A percentile compares a stretch with the other conserved stretches of the same genome.
phyloP scores from a whole-genome alignment of 1,140 invertebrate species.

The Carcinoscorpius rotundicauda region DNA sequence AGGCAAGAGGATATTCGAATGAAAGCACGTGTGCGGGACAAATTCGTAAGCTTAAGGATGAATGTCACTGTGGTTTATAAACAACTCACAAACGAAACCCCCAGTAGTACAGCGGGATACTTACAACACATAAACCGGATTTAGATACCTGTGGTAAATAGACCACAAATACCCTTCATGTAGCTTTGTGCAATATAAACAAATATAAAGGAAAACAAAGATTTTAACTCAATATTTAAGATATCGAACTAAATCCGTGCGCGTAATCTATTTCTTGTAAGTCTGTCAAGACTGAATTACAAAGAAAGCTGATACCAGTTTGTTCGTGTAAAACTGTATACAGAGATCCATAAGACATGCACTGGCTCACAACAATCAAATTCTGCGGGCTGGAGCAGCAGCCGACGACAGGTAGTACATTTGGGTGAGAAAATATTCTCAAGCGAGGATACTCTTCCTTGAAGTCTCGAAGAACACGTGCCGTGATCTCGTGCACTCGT shows the following conservation, averaged over 20 bases:
- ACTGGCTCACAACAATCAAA: slow-evolving; percentile 84
- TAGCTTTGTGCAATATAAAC: slow-evolving; percentile 4
- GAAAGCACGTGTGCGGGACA: too few species aligned
- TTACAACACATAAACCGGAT: too few species aligned
- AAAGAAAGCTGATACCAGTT: slow-evolving; percentile 39
- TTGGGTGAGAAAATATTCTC: slow-evolving; percentile 96
- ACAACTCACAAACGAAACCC: too few species aligned
- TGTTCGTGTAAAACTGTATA: slow-evolving; percentile 86
- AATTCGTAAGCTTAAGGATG: too few species aligned
- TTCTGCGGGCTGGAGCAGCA: slow-evolving; percentile 89
- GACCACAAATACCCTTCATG: slow-evolving; percentile 78
- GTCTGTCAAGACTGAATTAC: too few species aligned
- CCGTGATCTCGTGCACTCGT: slow-evolving; percentile 71
- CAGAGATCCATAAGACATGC: slow-evolving; percentile 90
- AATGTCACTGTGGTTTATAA: too few species aligned
- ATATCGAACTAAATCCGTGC: too few species aligned
- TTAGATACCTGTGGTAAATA: too few species aligned
- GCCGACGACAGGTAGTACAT: slow-evolving; percentile 91
- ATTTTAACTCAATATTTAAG: too few species aligned
- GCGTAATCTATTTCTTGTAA: too few species aligned
- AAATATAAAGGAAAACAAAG: slow-evolving; percentile 65
- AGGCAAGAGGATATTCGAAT: too few species aligned
- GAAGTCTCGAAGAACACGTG: slow-evolving; percentile 88
- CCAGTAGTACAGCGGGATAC: too few species aligned
- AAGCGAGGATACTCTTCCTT: slow-evolving; percentile 97